Base-by-base conservation (phyloP, 2,888 invertebrate genomes). In the Caenorhabditis sp. region DNA sequence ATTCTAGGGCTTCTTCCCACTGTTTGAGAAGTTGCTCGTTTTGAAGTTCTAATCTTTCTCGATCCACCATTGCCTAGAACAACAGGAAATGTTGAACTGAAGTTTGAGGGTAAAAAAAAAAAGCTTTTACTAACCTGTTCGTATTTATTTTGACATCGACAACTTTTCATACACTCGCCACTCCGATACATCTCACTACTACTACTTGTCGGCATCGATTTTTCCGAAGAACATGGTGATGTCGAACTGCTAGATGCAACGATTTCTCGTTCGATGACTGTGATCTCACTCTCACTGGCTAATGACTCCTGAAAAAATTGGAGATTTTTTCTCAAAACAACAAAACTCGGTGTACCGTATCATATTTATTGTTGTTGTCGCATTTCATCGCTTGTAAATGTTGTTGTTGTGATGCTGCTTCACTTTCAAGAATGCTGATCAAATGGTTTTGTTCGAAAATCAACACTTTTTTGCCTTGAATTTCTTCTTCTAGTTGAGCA, bases 1-100 rank as follows among this genome's bases (percentile, higher is more conserved):
- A 80, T 68, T 80, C 80, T 62, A 80, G 54, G 8, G 80, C 74
- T 51, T 80, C 80, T 37, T 78, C 80, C 80, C 80, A 80, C 61
- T 80, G 80, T 57, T 69, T 67, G 53, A 80, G 61, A 26, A 80
- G 62, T 62, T 80, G 80, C 62, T 80, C 80, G 68, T 80, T 80
- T 70, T 80, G 80, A 12, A 80, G 68, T 62, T 80, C 80, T 23
- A 80, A 67, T 31, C 71, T 53, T 58, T 80, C 80, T 12, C 80
- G 67, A 58, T 79, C 79, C 23, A 77, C 69, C 65, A 73, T 63
- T n/a, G 74, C 69, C 61, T 79, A 66, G 27, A 73, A 50, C 17
- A 14, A 26, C 1, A 8, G 36, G 2, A 19, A 10, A 21, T 6
- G 51, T 62, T 49, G 10, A n/a, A n/a, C 17, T n/a, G 14, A 57